phyloP scores from a whole-genome alignment of 1,140 invertebrate genomes.

The Tribolium castaneum region DNA sequence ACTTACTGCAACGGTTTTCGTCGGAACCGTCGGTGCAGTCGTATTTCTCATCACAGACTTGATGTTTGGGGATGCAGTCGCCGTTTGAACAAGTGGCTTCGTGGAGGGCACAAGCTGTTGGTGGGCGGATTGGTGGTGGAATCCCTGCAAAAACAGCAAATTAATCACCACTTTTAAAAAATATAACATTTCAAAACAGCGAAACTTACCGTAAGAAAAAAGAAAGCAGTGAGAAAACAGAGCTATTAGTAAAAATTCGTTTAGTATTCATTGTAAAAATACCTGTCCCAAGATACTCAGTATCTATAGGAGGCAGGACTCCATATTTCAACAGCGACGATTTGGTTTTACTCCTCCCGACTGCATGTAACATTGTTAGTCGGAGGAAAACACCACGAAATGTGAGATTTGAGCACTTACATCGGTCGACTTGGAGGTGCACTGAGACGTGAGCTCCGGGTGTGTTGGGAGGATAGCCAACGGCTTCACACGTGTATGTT shows the following conservation, averaged over 20 bases:
- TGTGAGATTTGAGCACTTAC: slow-evolving; percentile 68
- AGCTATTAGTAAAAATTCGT: neutral
- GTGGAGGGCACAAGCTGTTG: slow-evolving; percentile 74
- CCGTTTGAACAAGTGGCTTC: slow-evolving; percentile 93
- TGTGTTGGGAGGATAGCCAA: slow-evolving; percentile 70
- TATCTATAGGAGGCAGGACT: slow-evolving; percentile 61
- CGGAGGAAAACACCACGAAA: neutral
- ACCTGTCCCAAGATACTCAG: slow-evolving; percentile 64
- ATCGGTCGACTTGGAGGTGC: slow-evolving; percentile 76
- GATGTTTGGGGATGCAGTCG: slow-evolving; percentile 85
- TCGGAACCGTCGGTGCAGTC: slow-evolving; percentile 91
- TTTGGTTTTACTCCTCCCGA: slow-evolving; percentile 62
- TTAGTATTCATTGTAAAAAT: slow-evolving; percentile 29
- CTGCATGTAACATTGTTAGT: slow-evolving; percentile 60
- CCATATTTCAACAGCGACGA: slow-evolving; percentile 63
- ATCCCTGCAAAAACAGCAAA: slow-evolving; percentile 30
- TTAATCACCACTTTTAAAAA: neutral
- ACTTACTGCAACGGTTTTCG: slow-evolving; percentile 84
- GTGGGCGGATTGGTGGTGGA: slow-evolving; percentile 60
- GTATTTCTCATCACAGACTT: slow-evolving; percentile 83
- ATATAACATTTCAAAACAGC: neutral
- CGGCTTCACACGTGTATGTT: slow-evolving; percentile 85
- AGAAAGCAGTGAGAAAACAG: slow-evolving; percentile 4
- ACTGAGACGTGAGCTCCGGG: slow-evolving; percentile 71
- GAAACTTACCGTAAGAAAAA: slow-evolving; percentile 15